These are phyloP conservation scores for Drosophila nr. perissopoda DNA, from an alignment of 2,888 invertebrate species.

Conservation along the genomic window DNA sequence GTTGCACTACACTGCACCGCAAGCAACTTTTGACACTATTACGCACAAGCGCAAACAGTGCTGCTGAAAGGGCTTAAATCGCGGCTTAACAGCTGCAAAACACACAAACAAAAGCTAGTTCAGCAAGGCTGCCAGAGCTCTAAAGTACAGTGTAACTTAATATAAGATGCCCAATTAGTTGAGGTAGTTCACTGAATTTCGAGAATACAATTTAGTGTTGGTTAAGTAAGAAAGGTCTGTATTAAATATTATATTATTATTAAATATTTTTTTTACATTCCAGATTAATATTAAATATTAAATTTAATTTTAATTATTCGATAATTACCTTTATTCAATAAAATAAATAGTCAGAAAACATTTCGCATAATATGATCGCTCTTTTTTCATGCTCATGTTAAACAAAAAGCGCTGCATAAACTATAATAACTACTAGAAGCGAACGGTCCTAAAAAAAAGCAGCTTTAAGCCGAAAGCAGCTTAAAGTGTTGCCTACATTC, in stretches of 20 bases:
- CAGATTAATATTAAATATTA: neutral
- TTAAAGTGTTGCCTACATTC: constrained; percentile 58
- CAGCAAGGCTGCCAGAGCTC: too few species aligned
- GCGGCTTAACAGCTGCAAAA: constrained; percentile 29
- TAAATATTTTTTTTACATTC: neutral
- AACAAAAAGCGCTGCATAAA: too few species aligned
- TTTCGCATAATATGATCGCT: too few species aligned
- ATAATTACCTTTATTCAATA: too few species aligned
- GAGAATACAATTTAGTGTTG: neutral
- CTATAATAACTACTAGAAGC: too few species aligned
- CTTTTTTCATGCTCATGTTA: too few species aligned
- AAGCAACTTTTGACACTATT: constrained; percentile 30
- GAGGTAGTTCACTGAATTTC: neutral
- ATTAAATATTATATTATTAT: too few species aligned
- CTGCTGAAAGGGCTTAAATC: constrained; percentile 24
- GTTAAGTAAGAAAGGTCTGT: neutral
- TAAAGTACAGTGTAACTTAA: neutral
- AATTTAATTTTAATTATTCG: too few species aligned
- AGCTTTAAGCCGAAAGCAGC: constrained; percentile 18
- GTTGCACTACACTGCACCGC: constrained; percentile 58
- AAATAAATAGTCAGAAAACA: neutral
- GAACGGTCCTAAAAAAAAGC: neutral
- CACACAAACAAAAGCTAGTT: neutral
- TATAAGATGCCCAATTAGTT: neutral
- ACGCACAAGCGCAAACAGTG: constrained; percentile 3